These are phyloP conservation scores for Eonycteris spelaea DNA, from an alignment of 2,113 vertebrate genomes.

Conservation along the genomic window DNA sequence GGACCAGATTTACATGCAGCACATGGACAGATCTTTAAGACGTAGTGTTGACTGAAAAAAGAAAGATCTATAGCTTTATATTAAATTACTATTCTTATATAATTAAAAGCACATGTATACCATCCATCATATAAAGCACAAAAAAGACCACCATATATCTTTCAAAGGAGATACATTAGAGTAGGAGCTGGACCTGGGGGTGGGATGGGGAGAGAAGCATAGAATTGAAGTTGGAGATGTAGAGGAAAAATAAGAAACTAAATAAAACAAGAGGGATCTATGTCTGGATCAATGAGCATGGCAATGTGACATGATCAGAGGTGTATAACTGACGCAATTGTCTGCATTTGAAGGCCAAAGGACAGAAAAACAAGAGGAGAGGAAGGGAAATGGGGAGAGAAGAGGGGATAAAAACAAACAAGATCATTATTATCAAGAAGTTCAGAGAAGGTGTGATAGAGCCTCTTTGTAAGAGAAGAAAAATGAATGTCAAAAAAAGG, in stretches of 20 bases:
- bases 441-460: background rate
- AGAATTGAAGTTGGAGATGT: background rate
- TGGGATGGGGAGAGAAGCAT: background rate
- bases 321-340: background rate
- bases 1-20: constrained; percentile 40
- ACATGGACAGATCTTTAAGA: constrained; percentile 39
- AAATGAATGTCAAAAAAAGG: background rate
- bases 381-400: background rate
- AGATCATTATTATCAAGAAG: background rate
- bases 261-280: background rate
- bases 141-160: constrained; percentile 17
- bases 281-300: background rate
- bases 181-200: background rate
- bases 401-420: background rate
- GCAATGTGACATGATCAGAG: background rate
- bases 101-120: constrained; percentile 66
- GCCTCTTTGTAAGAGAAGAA: background rate
- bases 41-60: constrained; percentile 56
- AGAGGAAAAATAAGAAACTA: background rate
- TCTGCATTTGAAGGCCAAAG: background rate
- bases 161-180: constrained; percentile 13
- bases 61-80: constrained; percentile 58
- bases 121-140: background rate
- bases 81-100: constrained; percentile 65
- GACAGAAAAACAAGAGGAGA: background rate